phyloP scores from a whole-genome alignment of 2,113 vertebrate species.

The Oryzias curvinotus region DNA sequence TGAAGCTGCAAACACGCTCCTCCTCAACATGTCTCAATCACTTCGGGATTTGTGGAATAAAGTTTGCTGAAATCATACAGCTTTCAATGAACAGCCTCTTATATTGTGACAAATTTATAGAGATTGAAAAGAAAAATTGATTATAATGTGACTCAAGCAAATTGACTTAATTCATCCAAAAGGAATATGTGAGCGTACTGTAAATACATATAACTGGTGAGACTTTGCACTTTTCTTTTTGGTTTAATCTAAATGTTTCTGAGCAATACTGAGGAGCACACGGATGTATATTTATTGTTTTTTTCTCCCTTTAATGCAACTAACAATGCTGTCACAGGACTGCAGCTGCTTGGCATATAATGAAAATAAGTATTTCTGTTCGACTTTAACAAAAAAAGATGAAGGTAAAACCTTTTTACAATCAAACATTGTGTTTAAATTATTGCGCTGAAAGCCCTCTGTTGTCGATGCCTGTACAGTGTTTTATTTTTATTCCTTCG shows the following conservation, averaged over 20 bases:
- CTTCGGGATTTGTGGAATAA: constrained; percentile 1
- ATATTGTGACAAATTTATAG: no score
- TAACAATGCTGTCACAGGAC: constrained; percentile 5
- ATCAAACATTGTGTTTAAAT: no score
- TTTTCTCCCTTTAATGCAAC: not conserved
- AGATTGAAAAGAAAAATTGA: not conserved
- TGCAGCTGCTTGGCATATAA: constrained; percentile 25
- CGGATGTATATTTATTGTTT: not conserved
- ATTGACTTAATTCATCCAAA: constrained; percentile 5
- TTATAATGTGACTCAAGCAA: not conserved
- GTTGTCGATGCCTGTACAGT: no score
- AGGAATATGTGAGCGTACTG: constrained; percentile 20
- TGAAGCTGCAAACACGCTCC: constrained; percentile 43
- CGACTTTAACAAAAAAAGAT: not conserved
- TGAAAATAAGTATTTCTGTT: constrained; percentile 5
- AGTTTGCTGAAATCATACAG: not conserved
- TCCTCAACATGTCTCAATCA: constrained; percentile 10
- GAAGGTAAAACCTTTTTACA: no score
- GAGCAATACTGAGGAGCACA: constrained; percentile 29
- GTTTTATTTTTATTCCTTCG: no score
- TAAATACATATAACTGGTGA: constrained; percentile 26
- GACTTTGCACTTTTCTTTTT: constrained; percentile 41
- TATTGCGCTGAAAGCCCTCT: no score
- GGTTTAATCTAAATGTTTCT: constrained; percentile 16
- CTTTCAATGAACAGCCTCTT: constrained; percentile 2